Evolutionary conservation across 2,797 vertebrate genomes (phyloP).

Genomic region (Onychomys arenicola): DNA sequence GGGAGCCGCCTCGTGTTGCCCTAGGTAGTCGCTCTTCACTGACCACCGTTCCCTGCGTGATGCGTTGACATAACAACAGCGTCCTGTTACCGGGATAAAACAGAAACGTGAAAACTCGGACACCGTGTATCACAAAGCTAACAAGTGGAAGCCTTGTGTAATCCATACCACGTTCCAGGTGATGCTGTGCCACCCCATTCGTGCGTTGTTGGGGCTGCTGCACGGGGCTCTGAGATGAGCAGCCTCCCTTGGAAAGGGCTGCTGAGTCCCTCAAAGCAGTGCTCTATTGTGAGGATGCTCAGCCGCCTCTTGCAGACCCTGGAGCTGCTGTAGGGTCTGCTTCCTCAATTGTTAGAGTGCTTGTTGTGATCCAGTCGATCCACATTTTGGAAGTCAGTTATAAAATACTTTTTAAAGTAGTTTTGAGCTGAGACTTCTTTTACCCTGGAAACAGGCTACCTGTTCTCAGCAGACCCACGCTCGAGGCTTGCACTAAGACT

Average conservation of each 20-base stretch:
- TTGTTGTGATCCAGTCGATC: background rate
- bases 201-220: background rate
- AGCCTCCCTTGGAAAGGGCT: background rate
- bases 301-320: background rate
- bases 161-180: background rate
- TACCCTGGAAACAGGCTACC: background rate
- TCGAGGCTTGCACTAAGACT: background rate
- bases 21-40: rapidly evolving
- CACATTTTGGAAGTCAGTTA: background rate
- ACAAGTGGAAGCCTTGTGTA: background rate
- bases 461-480: background rate
- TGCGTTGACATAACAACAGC: background rate
- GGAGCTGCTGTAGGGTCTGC: background rate
- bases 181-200: background rate
- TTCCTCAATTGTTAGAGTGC: background rate
- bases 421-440: background rate
- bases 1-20: background rate
- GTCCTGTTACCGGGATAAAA: background rate
- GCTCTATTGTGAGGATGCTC: background rate
- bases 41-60: rapidly evolving
- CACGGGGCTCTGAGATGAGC: background rate
- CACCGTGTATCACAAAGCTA: background rate
- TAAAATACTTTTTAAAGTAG: background rate
- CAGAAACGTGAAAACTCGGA: background rate
- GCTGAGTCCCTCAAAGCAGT: background rate